These are phyloP conservation scores for Smittia sp. DNA, from an alignment of 2,888 invertebrate genomes.

Conservation along the genomic window DNA sequence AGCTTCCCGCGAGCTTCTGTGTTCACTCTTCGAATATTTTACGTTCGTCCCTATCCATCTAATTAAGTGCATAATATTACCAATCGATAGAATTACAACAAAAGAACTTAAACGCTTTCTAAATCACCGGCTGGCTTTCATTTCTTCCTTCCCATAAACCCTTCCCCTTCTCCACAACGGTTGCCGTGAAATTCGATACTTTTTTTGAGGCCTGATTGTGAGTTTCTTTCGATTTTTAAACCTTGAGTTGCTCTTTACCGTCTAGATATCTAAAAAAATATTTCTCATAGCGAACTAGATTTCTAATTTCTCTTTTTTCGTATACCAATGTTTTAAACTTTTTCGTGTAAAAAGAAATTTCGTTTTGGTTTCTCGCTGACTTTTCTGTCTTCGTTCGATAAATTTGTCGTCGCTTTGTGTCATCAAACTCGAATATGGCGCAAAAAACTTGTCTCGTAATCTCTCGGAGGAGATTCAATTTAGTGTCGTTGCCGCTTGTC, in stretches of 20 bases:
- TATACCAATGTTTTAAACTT: slow-evolving; percentile 24
- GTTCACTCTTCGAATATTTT: background rate
- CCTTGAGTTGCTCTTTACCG: background rate
- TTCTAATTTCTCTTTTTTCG: slow-evolving; percentile 3
- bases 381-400: background rate
- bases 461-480: background rate
- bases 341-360: background rate
- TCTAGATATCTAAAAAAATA: background rate
- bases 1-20: background rate
- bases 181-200: slow-evolving; percentile 12
- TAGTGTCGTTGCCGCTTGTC: background rate
- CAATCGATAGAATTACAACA: background rate
- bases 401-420: background rate
- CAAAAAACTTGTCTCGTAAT: background rate
- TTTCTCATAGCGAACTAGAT: background rate
- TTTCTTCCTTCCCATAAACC: background rate
- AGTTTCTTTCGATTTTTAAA: slow-evolving; percentile 15
- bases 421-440: background rate
- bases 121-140: background rate
- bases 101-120: background rate
- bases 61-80: slow-evolving; percentile 23
- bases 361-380: background rate
- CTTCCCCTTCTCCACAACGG: background rate
- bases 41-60: background rate
- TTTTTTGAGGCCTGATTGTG: background rate